phyloP scores from a whole-genome alignment of 2,888 invertebrate genomes.

The Drosophila prolongata region DNA sequence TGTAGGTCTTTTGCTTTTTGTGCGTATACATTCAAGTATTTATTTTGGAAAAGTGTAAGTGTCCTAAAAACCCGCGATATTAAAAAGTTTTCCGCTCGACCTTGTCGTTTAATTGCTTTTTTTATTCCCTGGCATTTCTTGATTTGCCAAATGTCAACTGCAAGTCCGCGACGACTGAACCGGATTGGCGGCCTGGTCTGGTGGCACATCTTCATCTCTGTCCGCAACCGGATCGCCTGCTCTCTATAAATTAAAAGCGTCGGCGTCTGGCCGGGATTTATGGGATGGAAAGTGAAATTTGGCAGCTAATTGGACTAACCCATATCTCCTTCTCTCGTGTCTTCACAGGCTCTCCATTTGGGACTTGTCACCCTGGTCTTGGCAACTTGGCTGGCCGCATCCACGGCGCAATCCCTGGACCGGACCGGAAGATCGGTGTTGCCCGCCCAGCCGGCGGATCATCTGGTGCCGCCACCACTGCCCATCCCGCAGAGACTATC shows the following conservation, averaged over 20 bases:
- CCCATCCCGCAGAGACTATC: conserved; percentile 33
- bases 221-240: conserved; percentile 57
- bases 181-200: conserved; percentile 11
- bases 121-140: neutral
- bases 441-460: conserved; percentile 75
- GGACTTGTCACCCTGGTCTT: conserved; percentile 14
- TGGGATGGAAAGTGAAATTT: conserved; percentile 61
- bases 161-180: conserved; percentile 9
- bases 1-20: no score
- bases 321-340: neutral
- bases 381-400: conserved; percentile 25
- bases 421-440: conserved; percentile 27
- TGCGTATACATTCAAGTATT: no score
- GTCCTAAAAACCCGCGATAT: no score
- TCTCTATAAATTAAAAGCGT: conserved; percentile 29
- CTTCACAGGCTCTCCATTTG: conserved; percentile 9
- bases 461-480: conserved; percentile 81
- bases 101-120: neutral
- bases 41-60: no score
- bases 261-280: conserved; percentile 52
- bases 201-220: conserved; percentile 18
- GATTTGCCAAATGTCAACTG: neutral
- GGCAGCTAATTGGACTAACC: conserved; percentile 17
- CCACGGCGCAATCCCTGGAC: conserved; percentile 13
- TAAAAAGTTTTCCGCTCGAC: neutral